These are phyloP conservation scores for Trachelus tabidus DNA, from an alignment of 2,888 invertebrate genomes.

Conservation along the genomic window DNA sequence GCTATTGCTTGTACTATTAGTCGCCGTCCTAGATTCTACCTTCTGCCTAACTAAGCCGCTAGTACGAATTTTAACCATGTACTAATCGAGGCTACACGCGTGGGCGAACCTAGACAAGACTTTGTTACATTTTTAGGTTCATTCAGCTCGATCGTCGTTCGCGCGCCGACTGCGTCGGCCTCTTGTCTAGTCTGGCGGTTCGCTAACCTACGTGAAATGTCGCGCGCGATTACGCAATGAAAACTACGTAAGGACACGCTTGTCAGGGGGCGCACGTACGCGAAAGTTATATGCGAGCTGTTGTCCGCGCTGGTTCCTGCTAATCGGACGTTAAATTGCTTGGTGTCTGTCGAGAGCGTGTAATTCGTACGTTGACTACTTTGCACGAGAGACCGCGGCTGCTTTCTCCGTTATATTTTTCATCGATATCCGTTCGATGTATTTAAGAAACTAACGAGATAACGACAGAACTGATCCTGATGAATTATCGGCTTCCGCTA, in stretches of 20 bases:
- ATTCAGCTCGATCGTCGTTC: neutral
- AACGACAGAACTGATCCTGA: neutral
- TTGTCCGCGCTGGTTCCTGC: slow-evolving; percentile 21
- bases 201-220: slow-evolving; percentile 15
- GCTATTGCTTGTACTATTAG: slow-evolving; percentile 22
- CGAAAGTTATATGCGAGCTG: slow-evolving; percentile 9
- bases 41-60: slow-evolving; percentile 20
- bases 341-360: slow-evolving; percentile 17
- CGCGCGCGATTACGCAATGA: slow-evolving; percentile 15
- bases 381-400: slow-evolving; percentile 32
- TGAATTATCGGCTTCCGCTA: neutral
- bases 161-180: neutral
- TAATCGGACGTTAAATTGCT: slow-evolving; percentile 35
- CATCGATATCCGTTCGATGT: neutral
- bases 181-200: slow-evolving; percentile 1
- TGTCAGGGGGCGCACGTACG: slow-evolving; percentile 1
- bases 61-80: slow-evolving; percentile 36
- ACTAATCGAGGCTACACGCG: slow-evolving; percentile 22
- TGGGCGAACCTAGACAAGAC: slow-evolving; percentile 24
- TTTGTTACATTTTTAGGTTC: neutral
- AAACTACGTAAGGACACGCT: slow-evolving; percentile 4
- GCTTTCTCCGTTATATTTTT: slow-evolving; percentile 33
- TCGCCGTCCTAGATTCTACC: slow-evolving; percentile 50
- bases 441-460: neutral
- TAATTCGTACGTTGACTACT: slow-evolving; percentile 33